phyloP scores from a whole-genome alignment of 1,140 invertebrate genomes.

The Forficula auricularia region DNA sequence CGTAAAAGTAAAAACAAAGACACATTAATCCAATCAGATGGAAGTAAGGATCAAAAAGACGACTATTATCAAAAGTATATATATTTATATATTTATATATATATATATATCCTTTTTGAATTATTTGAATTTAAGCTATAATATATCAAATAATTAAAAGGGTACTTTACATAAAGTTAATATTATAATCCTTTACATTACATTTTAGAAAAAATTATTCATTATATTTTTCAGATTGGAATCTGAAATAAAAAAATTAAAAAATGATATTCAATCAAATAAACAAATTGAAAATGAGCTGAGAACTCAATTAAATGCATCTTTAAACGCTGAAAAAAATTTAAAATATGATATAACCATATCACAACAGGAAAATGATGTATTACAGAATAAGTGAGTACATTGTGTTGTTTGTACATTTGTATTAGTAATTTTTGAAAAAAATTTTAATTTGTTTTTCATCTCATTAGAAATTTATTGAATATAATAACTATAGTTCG shows the following conservation, averaged over 20 bases:
- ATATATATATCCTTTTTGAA: too few species aligned
- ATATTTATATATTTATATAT: conserved; percentile 3
- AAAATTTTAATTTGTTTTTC: too few species aligned
- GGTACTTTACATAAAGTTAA: too few species aligned
- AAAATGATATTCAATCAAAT: conserved; percentile 55
- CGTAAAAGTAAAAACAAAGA: conserved; percentile 35
- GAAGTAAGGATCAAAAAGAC: conserved; percentile 29
- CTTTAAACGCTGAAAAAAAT: conserved; percentile 49
- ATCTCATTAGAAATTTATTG: too few species aligned
- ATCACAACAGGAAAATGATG: conserved; percentile 65
- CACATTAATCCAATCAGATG: conserved; percentile 24
- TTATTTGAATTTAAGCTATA: too few species aligned
- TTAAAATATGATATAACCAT: conserved; percentile 54
- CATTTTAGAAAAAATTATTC: too few species aligned
- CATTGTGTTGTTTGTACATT: neutral
- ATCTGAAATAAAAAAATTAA: conserved; percentile 59
- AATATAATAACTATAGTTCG: too few species aligned
- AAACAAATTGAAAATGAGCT: conserved; percentile 70
- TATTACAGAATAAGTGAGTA: conserved; percentile 56
- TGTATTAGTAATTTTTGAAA: too few species aligned
- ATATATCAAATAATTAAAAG: too few species aligned
- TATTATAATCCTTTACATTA: too few species aligned
- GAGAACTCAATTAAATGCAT: conserved; percentile 52
- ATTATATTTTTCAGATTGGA: conserved; percentile 30
- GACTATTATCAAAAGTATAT: conserved; percentile 38